Conservation (phyloP, 2,797 vertebrate species). For the Carduelis carduelis region DNA sequence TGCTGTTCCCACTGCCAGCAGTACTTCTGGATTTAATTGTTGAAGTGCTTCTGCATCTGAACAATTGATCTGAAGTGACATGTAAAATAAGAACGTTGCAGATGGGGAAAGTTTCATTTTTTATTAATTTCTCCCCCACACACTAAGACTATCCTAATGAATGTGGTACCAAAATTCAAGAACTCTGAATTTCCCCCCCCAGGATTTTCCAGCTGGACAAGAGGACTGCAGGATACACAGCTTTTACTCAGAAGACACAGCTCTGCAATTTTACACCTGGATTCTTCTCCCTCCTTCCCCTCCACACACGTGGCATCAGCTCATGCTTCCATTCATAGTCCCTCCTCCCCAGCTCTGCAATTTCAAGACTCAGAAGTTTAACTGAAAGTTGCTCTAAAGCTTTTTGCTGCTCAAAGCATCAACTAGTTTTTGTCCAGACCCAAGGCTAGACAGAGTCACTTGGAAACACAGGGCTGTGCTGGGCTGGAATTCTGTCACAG, state of each 20-base stretch:
- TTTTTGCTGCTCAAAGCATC: not conserved
- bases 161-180: not conserved
- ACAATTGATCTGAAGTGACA: not conserved
- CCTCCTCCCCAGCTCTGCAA: not conserved
- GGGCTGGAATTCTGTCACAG: not conserved
- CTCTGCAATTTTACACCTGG: not conserved
- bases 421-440: not conserved
- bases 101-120: not conserved
- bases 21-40: not conserved
- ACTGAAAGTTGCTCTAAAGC: not conserved
- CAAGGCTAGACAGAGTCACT: not conserved
- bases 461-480: not conserved
- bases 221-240: not conserved
- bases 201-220: not conserved
- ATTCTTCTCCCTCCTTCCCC: not conserved
- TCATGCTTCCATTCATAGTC: not conserved
- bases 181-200: rapidly evolving
- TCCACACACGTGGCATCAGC: not conserved
- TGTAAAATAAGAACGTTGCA: not conserved
- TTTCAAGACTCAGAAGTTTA: not conserved
- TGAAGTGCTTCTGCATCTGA: not conserved
- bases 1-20: not conserved
- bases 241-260: not conserved
- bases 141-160: not conserved
- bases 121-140: not conserved